Evolutionary conservation across 1,140 invertebrate genomes (phyloP), one percentile per base, ranked within the genome.

Genomic region (Pseudomyrmex concolor): DNA sequence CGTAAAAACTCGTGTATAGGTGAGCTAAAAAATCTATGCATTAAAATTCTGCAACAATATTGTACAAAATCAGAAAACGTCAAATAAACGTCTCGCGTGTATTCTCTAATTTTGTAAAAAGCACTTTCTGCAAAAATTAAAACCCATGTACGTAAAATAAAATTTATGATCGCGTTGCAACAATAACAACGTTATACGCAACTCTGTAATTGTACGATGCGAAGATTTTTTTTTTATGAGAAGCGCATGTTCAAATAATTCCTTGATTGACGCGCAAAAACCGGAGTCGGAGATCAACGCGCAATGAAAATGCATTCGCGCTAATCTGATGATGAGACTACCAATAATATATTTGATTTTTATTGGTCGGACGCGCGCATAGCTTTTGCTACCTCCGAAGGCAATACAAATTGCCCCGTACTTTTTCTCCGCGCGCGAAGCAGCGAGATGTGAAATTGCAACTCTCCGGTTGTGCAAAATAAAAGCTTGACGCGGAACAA

Each of bases 281-380:
- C 45, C 48, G 15, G 51, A 7, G 5, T 10, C 60, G 60, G n/a
- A 34, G 63, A 66, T 54, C 48, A 55, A 55, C n/a, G 45, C 12
- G 45, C n/a, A 9, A 25, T 63, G 72, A 17, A 54, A 66, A 55
- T 51, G 25, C 48, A 15, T 10, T 17, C 17, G 17, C 62, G 25
- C n/a, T 67, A 66, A 77, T 77, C 25, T 64, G 50, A 76, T 22
- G 60, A 17, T n/a, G 25, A 22, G n/a, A 76, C 22, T 13, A 43
- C 25, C 48, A 54, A 54, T 67, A 77, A 77, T 63, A 77, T 63
- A 63, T 67, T 77, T 77, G 45, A 77, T 74, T 77, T 76, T 66
- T 64, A 12, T 66, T 19, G 13, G 7, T 13, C 13, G 17, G 48
- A 43, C 67, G 25, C 34, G 34, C 66, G 25, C 5, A 1, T 1